A percentile compares a stretch with the other conserved stretches of the same genome.
phyloP scores from a whole-genome alignment of 2,113 vertebrate genomes.

The Montifringilla adamsi region DNA sequence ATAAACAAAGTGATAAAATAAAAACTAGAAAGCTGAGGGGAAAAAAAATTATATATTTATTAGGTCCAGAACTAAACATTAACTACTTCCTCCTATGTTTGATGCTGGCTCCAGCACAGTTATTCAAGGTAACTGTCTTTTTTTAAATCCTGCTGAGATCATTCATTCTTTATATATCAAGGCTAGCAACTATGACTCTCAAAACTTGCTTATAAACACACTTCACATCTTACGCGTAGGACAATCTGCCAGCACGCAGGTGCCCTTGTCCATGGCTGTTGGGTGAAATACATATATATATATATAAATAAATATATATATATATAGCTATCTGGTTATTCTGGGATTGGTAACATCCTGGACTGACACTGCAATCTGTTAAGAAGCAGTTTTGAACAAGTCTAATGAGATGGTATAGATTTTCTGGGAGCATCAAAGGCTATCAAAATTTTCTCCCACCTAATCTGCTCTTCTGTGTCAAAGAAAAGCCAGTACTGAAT shows the following conservation, averaged over 20 bases:
- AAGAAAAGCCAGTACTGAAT: background rate
- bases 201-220: slow-evolving; percentile 2
- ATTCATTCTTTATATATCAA: background rate
- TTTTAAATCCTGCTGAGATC: background rate
- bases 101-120: background rate
- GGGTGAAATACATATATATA: background rate
- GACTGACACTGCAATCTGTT: slow-evolving; percentile 20
- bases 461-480: background rate
- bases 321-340: slow-evolving; percentile 38
- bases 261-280: slow-evolving; percentile 9
- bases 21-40: background rate
- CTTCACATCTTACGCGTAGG: background rate
- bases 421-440: background rate
- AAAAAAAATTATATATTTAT: accelerated
- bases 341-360: slow-evolving; percentile 5
- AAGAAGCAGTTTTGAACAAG: slow-evolving; percentile 11
- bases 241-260: background rate
- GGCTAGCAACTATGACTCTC: background rate
- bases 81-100: background rate
- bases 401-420: slow-evolving; percentile 28
- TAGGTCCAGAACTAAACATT: background rate
- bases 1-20: background rate
- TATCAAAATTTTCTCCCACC: background rate
- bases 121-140: background rate
- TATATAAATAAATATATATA: background rate